These are phyloP conservation scores for Pollenia griseotomentosa DNA, from an alignment of 2,888 invertebrate genomes.

Conservation along the genomic window DNA sequence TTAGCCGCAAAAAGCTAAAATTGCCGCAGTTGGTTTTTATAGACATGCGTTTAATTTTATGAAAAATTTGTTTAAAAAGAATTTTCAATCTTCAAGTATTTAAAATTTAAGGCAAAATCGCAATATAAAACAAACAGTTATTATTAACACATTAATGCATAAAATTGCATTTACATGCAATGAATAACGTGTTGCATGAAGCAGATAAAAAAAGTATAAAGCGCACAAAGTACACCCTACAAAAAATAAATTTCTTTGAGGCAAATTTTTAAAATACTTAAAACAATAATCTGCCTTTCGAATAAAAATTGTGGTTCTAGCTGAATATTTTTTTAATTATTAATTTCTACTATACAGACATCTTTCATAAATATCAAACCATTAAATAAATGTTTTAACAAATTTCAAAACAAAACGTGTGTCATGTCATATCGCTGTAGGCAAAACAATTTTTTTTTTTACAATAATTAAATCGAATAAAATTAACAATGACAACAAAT, in stretches of 20 bases:
- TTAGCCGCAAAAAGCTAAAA: no score
- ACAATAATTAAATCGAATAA: constrained; percentile 17
- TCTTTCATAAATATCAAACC: no score
- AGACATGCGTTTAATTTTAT: no score
- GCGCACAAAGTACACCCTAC: not conserved
- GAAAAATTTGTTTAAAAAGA: no score
- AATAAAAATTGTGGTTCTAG: no score
- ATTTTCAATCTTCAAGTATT: not conserved
- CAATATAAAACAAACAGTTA: constrained; percentile 1
- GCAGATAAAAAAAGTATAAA: not conserved
- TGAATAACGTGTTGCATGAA: constrained; percentile 16
- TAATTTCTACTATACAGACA: no score
- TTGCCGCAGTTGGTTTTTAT: no score
- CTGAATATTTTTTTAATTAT: no score
- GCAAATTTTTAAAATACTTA: no score
- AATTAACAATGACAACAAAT: constrained; percentile 17
- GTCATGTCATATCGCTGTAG: not conserved
- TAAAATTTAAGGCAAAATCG: not conserved
- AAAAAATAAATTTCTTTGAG: not conserved
- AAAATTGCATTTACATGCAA: constrained; percentile 30
- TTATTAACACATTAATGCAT: constrained; percentile 28
- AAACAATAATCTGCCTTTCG: no score
- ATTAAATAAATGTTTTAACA: not conserved
- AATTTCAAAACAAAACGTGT: not conserved
- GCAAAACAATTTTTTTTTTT: not conserved